A percentile compares a stretch with the other conserved stretches of the same genome.
phyloP scores from a whole-genome alignment of 2,888 invertebrate species.

The Drosophila anomelani region DNA sequence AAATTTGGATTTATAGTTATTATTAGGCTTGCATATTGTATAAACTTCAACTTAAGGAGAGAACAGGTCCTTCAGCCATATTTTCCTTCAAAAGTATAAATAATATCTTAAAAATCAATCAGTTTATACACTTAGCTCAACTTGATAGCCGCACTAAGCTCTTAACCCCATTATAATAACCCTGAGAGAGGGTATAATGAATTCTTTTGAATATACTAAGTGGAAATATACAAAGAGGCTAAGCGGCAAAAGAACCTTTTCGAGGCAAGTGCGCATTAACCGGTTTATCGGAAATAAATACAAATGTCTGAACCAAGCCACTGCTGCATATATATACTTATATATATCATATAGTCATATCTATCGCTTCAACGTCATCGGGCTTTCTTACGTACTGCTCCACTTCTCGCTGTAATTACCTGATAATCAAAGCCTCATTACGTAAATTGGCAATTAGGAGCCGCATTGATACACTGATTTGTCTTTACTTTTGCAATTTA shows the following conservation, averaged over 20 bases:
- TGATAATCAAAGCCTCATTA: constrained; percentile 51
- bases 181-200: not conserved
- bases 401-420: constrained; percentile 56
- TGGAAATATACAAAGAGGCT: constrained; percentile 26
- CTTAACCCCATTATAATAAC: not conserved
- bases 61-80: no score
- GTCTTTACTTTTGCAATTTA: constrained; percentile 45
- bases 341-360: constrained; percentile 4
- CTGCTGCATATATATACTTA: not conserved
- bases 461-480: constrained; percentile 40
- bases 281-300: constrained; percentile 55
- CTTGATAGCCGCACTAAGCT: not conserved
- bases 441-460: constrained; percentile 59
- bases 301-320: not conserved
- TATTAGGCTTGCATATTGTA: not conserved
- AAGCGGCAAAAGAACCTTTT: constrained; percentile 39
- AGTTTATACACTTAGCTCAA: no score
- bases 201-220: constrained; percentile 43
- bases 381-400: constrained; percentile 43
- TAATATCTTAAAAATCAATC: not conserved
- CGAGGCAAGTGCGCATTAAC: constrained; percentile 59
- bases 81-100: not conserved
- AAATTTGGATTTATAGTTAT: not conserved
- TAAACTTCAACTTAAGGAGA: no score
- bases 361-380: constrained; percentile 30